Conservation (phyloP, 2,113 vertebrate genomes). For the Zosterops borbonicus region DNA sequence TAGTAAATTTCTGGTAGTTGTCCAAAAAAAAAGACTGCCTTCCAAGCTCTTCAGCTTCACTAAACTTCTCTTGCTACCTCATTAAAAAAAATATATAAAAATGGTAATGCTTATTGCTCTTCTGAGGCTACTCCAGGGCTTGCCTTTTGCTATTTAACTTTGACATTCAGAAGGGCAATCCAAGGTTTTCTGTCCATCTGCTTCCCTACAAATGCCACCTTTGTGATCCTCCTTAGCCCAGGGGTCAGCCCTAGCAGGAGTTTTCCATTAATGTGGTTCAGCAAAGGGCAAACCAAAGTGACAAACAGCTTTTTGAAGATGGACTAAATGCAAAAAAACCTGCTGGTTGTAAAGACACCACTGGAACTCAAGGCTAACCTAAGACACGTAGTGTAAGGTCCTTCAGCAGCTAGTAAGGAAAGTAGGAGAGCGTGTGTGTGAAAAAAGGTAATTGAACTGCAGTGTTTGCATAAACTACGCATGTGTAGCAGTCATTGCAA, state of each 20-base stretch:
- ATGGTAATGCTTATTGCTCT: not conserved
- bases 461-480: constrained; percentile 81
- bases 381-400: constrained; percentile 70
- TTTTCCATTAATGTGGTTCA: not conserved
- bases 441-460: constrained; percentile 79
- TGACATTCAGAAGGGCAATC: not conserved
- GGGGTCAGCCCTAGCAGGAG: not conserved
- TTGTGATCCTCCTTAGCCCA: not conserved
- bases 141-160: constrained; percentile 28
- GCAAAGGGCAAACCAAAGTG: not conserved
- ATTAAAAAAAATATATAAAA: not conserved
- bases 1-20: constrained; percentile 38
- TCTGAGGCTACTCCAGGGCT: constrained; percentile 19
- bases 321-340: constrained; percentile 7
- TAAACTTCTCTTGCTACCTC: constrained; percentile 53
- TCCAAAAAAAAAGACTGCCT: constrained; percentile 50
- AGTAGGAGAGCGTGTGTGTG: constrained; percentile 78
- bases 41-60: constrained; percentile 51
- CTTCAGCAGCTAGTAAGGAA: constrained; percentile 80
- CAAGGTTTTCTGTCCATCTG: constrained; percentile 35
- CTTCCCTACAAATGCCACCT: not conserved
- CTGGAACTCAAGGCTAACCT: constrained; percentile 74
- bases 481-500: constrained; percentile 83
- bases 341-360: constrained; percentile 28
- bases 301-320: constrained; percentile 17